phyloP scores from a whole-genome alignment of 2,888 invertebrate species.

The Mythimna albipuncta region DNA sequence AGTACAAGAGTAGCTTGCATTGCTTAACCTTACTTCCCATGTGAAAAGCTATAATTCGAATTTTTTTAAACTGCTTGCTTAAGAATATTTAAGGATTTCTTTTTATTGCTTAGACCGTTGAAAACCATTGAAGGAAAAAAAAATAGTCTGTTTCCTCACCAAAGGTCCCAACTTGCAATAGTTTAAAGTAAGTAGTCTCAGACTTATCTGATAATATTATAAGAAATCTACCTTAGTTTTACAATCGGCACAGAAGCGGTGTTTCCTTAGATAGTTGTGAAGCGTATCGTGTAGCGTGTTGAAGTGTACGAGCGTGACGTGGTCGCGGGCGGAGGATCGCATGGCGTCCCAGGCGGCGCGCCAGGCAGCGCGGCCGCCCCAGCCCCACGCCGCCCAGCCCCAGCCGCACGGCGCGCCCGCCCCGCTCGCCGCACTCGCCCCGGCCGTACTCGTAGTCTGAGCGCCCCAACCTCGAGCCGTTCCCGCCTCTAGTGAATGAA shows the following conservation, averaged over 20 bases:
- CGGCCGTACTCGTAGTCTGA: constrained; percentile 84
- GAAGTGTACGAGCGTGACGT: constrained; percentile 96
- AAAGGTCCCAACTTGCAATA: neutral
- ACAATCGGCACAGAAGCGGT: constrained; percentile 98
- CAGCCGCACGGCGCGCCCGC: constrained; percentile 93
- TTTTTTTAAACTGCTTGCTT: too few species aligned
- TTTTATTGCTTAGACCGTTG: too few species aligned
- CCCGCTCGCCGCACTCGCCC: constrained; percentile 86
- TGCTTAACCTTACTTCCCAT: too few species aligned
- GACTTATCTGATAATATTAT: neutral
- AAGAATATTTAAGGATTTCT: too few species aligned
- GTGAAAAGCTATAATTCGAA: too few species aligned
- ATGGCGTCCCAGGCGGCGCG: constrained; percentile 96
- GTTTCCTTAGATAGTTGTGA: constrained; percentile 97
- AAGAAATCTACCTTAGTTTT: constrained; percentile 94
- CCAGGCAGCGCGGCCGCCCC: constrained; percentile 92
- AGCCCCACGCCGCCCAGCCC: constrained; percentile 94
- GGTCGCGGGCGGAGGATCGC: constrained; percentile 94
- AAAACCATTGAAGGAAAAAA: too few species aligned
- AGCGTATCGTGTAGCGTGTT: constrained; percentile 96
- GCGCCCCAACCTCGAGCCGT: constrained; percentile 92
- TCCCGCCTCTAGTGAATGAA: constrained; percentile 97
- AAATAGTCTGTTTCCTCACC: neutral
- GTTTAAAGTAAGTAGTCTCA: neutral
- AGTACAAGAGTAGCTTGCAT: too few species aligned